phyloP scores from a whole-genome alignment of 2,888 invertebrate species.

The Eupeodes latifasciatus region DNA sequence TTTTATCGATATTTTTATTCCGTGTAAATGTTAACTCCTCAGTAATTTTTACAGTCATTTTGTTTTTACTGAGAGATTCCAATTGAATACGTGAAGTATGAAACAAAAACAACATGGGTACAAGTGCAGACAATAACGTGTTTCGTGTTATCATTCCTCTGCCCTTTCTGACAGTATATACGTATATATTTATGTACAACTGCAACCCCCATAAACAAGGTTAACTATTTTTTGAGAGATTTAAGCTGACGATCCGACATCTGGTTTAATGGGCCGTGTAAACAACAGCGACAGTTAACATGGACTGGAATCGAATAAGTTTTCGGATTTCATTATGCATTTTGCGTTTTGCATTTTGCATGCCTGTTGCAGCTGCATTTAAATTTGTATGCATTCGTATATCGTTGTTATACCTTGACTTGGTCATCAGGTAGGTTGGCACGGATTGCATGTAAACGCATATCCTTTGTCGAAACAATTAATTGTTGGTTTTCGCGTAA shows the following conservation, averaged over 20 bases:
- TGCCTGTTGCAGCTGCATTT: conserved; percentile 24
- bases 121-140: conserved; percentile 40
- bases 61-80: not conserved
- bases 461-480: conserved; percentile 51
- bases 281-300: conserved; percentile 72
- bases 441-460: not conserved
- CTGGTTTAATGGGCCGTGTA: conserved; percentile 73
- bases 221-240: conserved; percentile 65
- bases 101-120: conserved; percentile 16
- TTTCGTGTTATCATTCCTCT: conserved; percentile 52
- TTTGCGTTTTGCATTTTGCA: conserved; percentile 55
- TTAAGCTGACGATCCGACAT: conserved; percentile 72
- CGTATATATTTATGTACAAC: not conserved
- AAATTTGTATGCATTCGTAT: not conserved
- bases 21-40: not conserved
- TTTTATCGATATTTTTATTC: conserved; percentile 10
- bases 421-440: not conserved
- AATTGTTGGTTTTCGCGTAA: conserved; percentile 52
- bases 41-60: conserved; percentile 27
- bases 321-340: conserved; percentile 61
- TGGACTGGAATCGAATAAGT: conserved; percentile 60
- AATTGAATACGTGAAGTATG: conserved; percentile 38
- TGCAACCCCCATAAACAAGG: conserved; percentile 61
- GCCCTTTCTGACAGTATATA: not conserved
- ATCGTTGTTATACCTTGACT: not conserved